Base-by-base conservation (phyloP, 2,888 invertebrate species). In the Teinopalpus imperialis region DNA sequence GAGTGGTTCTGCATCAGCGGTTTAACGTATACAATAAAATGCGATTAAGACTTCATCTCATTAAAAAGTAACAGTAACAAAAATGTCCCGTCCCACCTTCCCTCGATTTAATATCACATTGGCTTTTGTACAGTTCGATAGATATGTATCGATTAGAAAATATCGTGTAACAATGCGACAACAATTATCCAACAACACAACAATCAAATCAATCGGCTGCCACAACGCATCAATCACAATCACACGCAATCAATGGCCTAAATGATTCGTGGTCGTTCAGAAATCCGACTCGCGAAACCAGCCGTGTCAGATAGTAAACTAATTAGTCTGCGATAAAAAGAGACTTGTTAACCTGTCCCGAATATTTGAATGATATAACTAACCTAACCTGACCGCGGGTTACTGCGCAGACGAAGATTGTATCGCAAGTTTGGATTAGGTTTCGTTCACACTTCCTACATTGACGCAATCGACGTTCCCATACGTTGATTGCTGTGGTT, bases 371-470 rank as follows among this genome's bases (percentile, higher is more conserved):
- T 62, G 61, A 61, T 51, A 61, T 63, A n/a, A n/a, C n/a, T n/a
- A n/a, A n/a, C n/a, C n/a, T n/a, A 61, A 61, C 54, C 29, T 30
- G 48, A 52, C 51, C 54, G 49, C 53, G 51, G 42, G 48, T 51
- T 51, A 32, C 13, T 27, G 23, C 30, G 52, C 39, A 52, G 63
- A 18, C 30, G 52, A 36, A 52, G 63, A 63, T 64, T 52, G 53
- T 63, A 63, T 63, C 61, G 45, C 43, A 51, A 43, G 40, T 48
- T 54, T 62, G 63, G 69, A 73, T 76, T 69, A 68, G 57, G 65
- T 75, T 74, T 74, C 74, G 66, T 74, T 76, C 77, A 65, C 69
- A 77, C 73, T 81, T 79, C 77, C 75, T 76, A 58, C 59, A 55
- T 51, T 76, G 70, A 68, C 61, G 70, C 57, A 76, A 75, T 51